Percentiles rank a stretch among this genome's conserved stretches.
Conservation (phyloP, 2,113 vertebrate species). For the Prolemur simus region DNA sequence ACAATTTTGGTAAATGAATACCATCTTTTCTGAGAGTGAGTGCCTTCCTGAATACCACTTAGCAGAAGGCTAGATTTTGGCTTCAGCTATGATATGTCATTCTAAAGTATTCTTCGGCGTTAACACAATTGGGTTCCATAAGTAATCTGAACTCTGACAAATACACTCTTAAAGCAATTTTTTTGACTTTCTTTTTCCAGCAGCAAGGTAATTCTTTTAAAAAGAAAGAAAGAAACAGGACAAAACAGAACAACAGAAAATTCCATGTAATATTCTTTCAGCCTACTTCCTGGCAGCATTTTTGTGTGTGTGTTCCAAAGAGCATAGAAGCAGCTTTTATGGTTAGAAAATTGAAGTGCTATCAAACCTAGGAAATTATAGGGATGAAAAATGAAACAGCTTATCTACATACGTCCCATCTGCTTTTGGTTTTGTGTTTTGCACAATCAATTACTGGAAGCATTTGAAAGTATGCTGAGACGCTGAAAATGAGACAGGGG, state of each 20-base stretch:
- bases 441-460: slow-evolving; percentile 66
- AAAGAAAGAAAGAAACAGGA: background rate
- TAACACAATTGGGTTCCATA: background rate
- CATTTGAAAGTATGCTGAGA: slow-evolving; percentile 42
- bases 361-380: slow-evolving; percentile 70
- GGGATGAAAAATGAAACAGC: slow-evolving; percentile 62
- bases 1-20: background rate
- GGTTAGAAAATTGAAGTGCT: slow-evolving; percentile 73
- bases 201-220: slow-evolving; percentile 30
- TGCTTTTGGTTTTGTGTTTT: slow-evolving; percentile 74
- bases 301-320: background rate
- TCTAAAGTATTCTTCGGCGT: background rate
- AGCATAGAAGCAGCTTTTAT: slow-evolving; percentile 54
- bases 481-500: background rate
- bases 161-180: background rate
- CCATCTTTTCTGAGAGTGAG: background rate
- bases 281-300: slow-evolving; percentile 42
- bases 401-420: slow-evolving; percentile 63
- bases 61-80: background rate
- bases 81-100: background rate
- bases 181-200: background rate
- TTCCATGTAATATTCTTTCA: background rate
- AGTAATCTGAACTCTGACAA: background rate
- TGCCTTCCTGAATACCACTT: background rate
- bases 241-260: background rate